A percentile compares a stretch with the other conserved stretches of the same genome.
Conservation (phyloP, 2,113 vertebrate species). For the Ciconia stormi region DNA sequence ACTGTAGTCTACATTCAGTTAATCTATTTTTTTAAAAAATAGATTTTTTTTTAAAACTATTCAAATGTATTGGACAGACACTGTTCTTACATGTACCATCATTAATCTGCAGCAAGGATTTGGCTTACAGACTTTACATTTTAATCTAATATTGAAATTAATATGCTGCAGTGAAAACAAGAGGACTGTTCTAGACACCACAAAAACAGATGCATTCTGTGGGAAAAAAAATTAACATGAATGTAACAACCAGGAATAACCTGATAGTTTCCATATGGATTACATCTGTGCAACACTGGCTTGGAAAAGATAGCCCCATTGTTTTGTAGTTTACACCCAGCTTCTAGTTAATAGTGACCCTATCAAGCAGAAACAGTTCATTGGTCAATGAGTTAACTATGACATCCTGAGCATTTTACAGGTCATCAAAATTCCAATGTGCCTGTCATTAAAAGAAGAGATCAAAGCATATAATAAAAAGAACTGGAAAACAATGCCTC, state of each 20-base stretch:
- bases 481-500: background rate
- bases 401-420: background rate
- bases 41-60: background rate
- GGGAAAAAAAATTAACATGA: background rate
- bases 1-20: background rate
- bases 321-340: background rate
- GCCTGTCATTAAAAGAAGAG: background rate
- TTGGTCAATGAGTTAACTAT: background rate
- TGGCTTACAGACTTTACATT: background rate
- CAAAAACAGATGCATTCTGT: background rate
- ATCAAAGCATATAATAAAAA: background rate
- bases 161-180: background rate
- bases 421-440: background rate
- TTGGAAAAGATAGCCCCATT: background rate
- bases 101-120: background rate
- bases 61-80: background rate
- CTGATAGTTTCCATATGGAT: background rate
- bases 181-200: background rate
- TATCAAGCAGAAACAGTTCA: background rate
- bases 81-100: background rate
- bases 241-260: background rate
- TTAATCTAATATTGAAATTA: conserved; percentile 3
- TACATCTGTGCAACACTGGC: background rate
- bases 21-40: background rate
- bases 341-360: background rate